phyloP scores from a whole-genome alignment of 2,797 vertebrate genomes.

The Micropoecilia bifurca region DNA sequence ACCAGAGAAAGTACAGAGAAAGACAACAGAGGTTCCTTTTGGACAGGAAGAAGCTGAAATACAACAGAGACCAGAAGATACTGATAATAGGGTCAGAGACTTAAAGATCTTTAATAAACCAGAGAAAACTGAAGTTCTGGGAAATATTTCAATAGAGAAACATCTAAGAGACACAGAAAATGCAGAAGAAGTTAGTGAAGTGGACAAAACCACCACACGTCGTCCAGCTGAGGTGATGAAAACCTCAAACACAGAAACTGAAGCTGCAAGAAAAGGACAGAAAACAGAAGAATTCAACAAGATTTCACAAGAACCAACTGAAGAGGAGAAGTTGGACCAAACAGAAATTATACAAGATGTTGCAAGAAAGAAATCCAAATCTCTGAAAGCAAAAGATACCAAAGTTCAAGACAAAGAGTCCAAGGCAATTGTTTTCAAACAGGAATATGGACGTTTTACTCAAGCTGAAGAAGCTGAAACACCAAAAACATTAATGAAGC shows the following conservation, averaged over 20 bases:
- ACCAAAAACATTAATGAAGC: constrained; percentile 14
- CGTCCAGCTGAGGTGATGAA: background rate
- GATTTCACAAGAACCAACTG: background rate
- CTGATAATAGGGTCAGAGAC: background rate
- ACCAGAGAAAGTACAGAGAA: background rate
- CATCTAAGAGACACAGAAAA: background rate
- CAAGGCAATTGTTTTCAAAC: constrained; percentile 11
- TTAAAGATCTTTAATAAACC: background rate
- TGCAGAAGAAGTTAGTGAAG: background rate
- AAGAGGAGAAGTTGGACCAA: background rate
- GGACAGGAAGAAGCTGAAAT: background rate
- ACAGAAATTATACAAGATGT: background rate
- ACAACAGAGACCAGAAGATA: background rate
- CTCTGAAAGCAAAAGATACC: background rate
- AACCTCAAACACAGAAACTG: background rate
- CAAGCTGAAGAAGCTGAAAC: constrained; percentile 13
- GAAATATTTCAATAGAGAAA: background rate
- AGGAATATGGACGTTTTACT: constrained; percentile 22
- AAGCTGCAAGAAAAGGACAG: background rate
- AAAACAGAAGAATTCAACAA: background rate
- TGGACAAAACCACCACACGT: background rate
- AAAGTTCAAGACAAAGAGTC: background rate
- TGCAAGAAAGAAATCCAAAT: background rate
- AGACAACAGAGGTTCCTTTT: background rate
- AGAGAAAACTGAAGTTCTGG: constrained; percentile 11